Evolutionary conservation across 2,797 vertebrate genomes (phyloP), one percentile per base, ranked within the genome.

Genomic region (Pipistrellus pygmaeus): DNA sequence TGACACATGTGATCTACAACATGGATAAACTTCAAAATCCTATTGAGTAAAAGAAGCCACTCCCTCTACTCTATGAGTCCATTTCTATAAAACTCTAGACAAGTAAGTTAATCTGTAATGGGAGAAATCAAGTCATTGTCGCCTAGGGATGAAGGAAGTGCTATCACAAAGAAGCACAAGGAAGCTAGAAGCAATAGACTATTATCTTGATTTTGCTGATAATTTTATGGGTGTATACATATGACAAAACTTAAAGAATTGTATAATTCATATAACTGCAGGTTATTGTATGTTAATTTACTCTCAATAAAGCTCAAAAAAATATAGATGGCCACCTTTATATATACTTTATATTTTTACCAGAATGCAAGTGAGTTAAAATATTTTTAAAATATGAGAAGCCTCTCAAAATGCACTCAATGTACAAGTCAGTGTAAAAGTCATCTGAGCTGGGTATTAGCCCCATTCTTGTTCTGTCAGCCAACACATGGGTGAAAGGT

Each of bases 251-350:
- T 72, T 76, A 78, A 0, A 60, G 55, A 68, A 73, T 6, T 51
- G 27, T 41, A 4, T 60, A 11, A 32, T 69, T 38, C 44, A 51
- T 7, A 4, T 55, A 85, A 77, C 44, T 73, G 6, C 17, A 77
- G n/a, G 15, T 89, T 66, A 55, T 3, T 53, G 2, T 51, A 3
- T 51, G 41, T 82, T 25, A 57, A 21, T 10, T 78, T 72, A 81
- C 73, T 85, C 11, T 75, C 44, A 81, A 0, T 71, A 91, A 91
- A 85, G 82, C n/a, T 85, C n/a, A 75, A 71, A 64, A 64, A 60
- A 21, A 27, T 11, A n/a, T 10, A 46, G 7, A 21, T 48, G 23
- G 27, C 51, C 32, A 38, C 68, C 27, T 87, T 89, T 32, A 57
- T 18, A 18, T 32, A 71, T 10, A 46, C 20, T 30, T 48, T 51